These are phyloP conservation scores for Microhierax caerulescens DNA, from an alignment of 2,797 vertebrate genomes.

Conservation along the genomic window DNA sequence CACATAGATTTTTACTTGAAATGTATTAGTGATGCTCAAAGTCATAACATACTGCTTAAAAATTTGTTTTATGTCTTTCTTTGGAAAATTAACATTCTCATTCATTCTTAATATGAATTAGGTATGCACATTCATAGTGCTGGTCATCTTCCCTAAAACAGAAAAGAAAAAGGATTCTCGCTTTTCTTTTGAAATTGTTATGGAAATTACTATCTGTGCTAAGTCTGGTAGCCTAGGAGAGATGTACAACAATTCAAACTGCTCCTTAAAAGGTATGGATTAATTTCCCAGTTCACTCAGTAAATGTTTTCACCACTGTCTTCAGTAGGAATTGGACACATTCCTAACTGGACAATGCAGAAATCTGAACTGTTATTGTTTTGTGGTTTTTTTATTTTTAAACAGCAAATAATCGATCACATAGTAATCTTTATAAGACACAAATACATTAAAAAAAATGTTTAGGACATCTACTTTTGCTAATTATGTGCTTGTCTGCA, in stretches of 20 bases:
- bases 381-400: neutral
- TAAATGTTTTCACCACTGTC: neutral
- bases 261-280: neutral
- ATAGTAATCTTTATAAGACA: neutral
- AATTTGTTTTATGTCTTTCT: neutral
- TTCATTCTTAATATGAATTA: neutral
- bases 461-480: neutral
- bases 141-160: neutral
- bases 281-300: neutral
- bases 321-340: neutral
- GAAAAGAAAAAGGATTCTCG: neutral
- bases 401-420: neutral
- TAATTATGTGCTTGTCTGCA: neutral
- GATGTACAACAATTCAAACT: neutral
- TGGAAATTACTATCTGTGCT: neutral
- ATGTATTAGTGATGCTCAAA: neutral
- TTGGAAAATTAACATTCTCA: neutral
- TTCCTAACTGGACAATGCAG: neutral
- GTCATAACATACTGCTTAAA: neutral
- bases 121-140: neutral
- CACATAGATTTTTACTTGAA: neutral
- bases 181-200: neutral
- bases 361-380: neutral
- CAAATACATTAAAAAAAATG: neutral
- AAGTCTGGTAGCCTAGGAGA: neutral